Evolutionary conservation across 2,113 vertebrate species (phyloP), one percentile per base, ranked within the genome.

Genomic region (Mus spicilegus): DNA sequence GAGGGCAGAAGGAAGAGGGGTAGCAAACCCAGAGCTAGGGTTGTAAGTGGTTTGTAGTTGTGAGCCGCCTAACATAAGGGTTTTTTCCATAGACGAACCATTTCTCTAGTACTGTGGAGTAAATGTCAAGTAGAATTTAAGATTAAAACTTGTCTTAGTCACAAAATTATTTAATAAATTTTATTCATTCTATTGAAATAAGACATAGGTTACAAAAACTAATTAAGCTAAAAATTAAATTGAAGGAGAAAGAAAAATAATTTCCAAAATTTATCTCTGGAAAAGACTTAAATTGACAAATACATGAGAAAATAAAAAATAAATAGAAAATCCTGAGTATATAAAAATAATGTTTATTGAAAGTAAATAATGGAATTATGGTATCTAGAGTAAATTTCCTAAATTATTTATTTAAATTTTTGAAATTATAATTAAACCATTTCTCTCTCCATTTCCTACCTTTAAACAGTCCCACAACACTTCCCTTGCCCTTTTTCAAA

Each of bases 141-240:
- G 72, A 81, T 91, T 80, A 91, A 96, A 85, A 75, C 49, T 61
- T 56, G 9, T 17, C 7, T 85, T 93, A 89, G 20, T 88, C 65
- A 82, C 5, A 75, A 75, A 56, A 46, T 73, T 93, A 89, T 42
- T 67, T 12, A 84, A 58, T 61, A 80, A 80, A n/a, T 49, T 88
- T 89, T 89, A n/a, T 42, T 95, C 76, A 87, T 85, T 9, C 26
- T 63, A 61, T 39, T 2, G 54, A 80, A 1, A 10, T 30, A 9
- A 65, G 67, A 0, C 1, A 30, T 7, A 85, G 4, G 67, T 77
- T 2, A 26, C 39, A 56, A 39, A 90, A 87, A 16, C 2, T 63
- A 1, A 30, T 58, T 70, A 56, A 82, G 54, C 14, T 17, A 54
- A 22, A 90, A 87, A 92, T 72, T 86, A 2, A 76, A 51, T 72